Percentiles rank a stretch among this genome's conserved stretches.
These are phyloP conservation scores for Indicator indicator DNA, from an alignment of 2,113 vertebrate genomes.

Conservation along the genomic window DNA sequence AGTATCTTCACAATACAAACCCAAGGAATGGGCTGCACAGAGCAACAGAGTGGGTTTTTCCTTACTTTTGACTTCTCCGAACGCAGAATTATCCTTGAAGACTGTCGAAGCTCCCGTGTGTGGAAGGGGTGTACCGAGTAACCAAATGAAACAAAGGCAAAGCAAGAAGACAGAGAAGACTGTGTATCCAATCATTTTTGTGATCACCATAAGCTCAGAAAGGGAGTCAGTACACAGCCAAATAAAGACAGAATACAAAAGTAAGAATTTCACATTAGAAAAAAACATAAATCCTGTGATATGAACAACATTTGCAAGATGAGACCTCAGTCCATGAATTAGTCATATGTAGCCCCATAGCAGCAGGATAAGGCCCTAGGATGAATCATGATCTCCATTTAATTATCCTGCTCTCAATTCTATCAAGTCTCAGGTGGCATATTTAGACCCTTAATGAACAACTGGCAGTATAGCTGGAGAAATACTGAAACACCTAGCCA, in stretches of 20 bases:
- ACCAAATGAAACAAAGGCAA: background rate
- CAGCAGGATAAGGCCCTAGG: background rate
- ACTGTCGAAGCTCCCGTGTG: background rate
- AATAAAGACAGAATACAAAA: background rate
- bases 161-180: background rate
- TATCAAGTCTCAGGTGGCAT: background rate
- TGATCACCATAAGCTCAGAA: background rate
- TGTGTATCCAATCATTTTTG: background rate
- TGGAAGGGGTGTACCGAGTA: rapidly evolving
- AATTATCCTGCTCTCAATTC: background rate
- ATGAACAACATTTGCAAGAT: background rate
- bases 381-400: background rate
- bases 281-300: too few relatives aligned
- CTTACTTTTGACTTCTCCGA: background rate
- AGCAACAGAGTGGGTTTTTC: background rate
- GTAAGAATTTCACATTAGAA: background rate
- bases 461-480: background rate
- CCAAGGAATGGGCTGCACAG: rapidly evolving
- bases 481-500: background rate
- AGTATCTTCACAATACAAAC: background rate
- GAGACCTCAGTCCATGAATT: background rate
- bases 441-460: background rate
- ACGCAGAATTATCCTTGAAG: background rate
- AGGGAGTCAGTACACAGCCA: background rate
- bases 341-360: background rate